phyloP scores from a whole-genome alignment of 2,113 vertebrate genomes.

The Lynx canadensis region DNA sequence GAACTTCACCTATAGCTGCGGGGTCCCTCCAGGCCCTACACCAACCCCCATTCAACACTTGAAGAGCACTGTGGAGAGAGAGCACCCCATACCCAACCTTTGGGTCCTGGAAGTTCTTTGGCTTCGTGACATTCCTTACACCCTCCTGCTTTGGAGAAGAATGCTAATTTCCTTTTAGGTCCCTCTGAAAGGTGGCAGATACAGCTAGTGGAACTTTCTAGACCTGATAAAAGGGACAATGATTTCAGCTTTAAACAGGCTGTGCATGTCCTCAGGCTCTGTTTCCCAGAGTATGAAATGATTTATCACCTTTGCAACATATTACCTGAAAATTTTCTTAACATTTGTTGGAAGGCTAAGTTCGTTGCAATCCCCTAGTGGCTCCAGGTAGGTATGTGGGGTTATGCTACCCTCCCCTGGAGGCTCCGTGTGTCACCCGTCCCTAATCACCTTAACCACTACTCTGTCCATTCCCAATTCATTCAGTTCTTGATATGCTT shows the following conservation, averaged over 20 bases:
- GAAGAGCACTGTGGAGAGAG: neutral
- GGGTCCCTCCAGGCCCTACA: rapidly evolving
- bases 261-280: neutral
- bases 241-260: neutral
- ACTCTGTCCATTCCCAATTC: neutral
- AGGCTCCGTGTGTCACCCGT: rapidly evolving
- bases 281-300: neutral
- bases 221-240: neutral
- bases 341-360: neutral
- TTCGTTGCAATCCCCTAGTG: neutral
- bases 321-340: neutral
- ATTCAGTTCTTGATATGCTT: neutral
- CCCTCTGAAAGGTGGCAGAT: neutral
- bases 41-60: rapidly evolving
- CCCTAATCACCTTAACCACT: too few relatives aligned
- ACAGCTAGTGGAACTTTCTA: neutral
- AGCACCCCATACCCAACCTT: rapidly evolving
- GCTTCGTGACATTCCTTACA: neutral
- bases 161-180: neutral
- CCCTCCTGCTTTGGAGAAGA: neutral
- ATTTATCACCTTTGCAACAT: neutral
- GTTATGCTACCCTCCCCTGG: rapidly evolving
- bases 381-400: rapidly evolving
- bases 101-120: too few relatives aligned
- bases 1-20: rapidly evolving